phyloP scores from a whole-genome alignment of 2,797 vertebrate genomes.

The Darevskia mixta region DNA sequence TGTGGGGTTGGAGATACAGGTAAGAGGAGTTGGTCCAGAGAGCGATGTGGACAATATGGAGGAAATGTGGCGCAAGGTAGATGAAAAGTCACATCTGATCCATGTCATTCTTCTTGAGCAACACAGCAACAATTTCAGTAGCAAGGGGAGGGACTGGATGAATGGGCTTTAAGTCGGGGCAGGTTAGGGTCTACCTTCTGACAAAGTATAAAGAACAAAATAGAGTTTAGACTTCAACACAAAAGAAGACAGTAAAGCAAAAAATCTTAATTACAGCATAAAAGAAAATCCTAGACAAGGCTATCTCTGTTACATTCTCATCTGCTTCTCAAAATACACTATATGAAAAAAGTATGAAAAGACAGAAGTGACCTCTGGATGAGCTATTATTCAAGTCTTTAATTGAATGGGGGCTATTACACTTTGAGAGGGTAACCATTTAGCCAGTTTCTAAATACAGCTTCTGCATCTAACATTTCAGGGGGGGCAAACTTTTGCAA shows the following conservation, averaged over 20 bases:
- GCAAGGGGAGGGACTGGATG: neutral
- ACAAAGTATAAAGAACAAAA: constrained; percentile 1
- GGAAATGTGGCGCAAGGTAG: neutral
- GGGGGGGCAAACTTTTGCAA: neutral
- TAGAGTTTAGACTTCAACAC: neutral
- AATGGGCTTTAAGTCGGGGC: neutral
- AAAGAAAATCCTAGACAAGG: neutral
- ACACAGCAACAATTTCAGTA: neutral
- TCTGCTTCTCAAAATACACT: neutral
- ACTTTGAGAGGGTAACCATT: neutral
- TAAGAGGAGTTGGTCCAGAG: neutral
- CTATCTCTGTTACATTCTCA: neutral
- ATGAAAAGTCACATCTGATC: neutral
- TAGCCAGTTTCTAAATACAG: neutral
- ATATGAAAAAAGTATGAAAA: neutral
- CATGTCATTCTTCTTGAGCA: neutral
- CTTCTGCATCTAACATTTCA: neutral
- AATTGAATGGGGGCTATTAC: neutral
- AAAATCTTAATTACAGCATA: neutral
- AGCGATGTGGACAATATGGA: neutral
- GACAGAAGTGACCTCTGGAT: neutral
- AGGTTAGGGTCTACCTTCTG: neutral
- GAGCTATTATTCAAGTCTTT: neutral
- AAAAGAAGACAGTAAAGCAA: neutral
- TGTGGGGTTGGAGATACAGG: neutral